Evolutionary conservation across 2,113 vertebrate species (phyloP).

Genomic region (Hypocryptadius cinnamomeus): DNA sequence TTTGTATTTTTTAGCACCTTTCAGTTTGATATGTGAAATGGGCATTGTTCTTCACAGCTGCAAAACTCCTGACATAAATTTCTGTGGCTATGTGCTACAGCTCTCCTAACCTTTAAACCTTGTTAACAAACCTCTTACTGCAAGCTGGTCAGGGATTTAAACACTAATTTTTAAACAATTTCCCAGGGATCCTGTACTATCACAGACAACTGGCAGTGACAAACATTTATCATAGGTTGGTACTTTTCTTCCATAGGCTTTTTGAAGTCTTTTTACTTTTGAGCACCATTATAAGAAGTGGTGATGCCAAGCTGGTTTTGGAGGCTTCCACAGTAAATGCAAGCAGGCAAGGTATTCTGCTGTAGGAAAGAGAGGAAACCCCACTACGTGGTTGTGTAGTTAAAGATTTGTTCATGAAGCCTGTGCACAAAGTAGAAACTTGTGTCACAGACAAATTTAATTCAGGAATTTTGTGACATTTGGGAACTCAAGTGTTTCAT

Average conservation of each 20-base stretch:
- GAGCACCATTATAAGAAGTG: background rate
- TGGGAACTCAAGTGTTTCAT: background rate
- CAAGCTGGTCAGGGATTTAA: background rate
- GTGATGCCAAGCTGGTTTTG: background rate
- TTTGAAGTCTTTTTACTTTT: background rate
- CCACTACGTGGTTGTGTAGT: background rate
- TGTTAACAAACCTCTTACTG: background rate
- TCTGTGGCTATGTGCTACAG: background rate
- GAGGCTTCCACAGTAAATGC: background rate
- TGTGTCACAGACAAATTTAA: background rate
- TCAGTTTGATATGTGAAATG: background rate
- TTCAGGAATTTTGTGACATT: background rate
- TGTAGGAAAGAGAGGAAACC: background rate
- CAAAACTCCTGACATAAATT: background rate
- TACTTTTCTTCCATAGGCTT: background rate
- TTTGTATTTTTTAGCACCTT: background rate
- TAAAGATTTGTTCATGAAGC: background rate
- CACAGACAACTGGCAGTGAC: background rate
- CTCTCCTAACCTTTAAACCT: background rate
- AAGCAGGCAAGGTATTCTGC: background rate
- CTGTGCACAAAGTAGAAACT: background rate
- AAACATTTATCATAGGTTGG: background rate
- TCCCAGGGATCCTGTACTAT: background rate
- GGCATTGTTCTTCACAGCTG: background rate
- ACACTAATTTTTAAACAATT: background rate